Conservation (phyloP, 2,113 vertebrate species). For the Hepsetus odoe region DNA sequence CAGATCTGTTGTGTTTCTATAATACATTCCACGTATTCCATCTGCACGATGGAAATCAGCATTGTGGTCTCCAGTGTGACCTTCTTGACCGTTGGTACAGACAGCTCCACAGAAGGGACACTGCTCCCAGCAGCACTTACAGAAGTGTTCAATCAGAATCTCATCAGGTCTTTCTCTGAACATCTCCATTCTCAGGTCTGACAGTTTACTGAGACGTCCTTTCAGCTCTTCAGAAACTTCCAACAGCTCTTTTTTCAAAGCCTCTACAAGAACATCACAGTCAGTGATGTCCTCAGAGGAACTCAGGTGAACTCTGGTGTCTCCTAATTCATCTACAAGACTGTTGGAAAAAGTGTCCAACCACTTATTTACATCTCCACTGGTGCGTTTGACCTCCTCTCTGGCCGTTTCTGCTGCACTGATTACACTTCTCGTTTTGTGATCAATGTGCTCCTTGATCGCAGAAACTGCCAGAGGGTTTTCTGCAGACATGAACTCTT, state of each 20-base stretch:
- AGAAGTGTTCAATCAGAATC: conserved; percentile 61
- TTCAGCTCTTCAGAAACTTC: not conserved
- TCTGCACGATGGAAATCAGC: conserved; percentile 3
- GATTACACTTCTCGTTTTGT: not conserved
- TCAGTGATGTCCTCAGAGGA: conserved; percentile 17
- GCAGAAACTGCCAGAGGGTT: not conserved
- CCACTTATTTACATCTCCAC: conserved; percentile 44
- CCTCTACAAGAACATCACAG: conserved; percentile 55
- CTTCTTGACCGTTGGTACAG: conserved; percentile 52
- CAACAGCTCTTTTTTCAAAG: not conserved
- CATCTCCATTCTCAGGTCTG: not conserved
- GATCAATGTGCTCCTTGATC: conserved; percentile 40
- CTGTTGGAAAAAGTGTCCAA: conserved; percentile 26
- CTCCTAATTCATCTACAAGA: conserved; percentile 36
- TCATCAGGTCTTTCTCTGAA: conserved; percentile 45
- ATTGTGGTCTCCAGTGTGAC: conserved; percentile 22
- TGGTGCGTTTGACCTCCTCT: not conserved
- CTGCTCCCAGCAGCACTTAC: conserved; percentile 65
- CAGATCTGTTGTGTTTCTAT: conserved; percentile 1
- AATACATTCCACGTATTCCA: not conserved
- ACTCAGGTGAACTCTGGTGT: conserved; percentile 27
- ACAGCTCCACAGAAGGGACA: conserved; percentile 69
- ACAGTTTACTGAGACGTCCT: not conserved
- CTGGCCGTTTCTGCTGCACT: conserved; percentile 58
- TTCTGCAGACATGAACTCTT: not conserved